phyloP scores from a whole-genome alignment of 2,797 vertebrate genomes.

The Acestrorhynchus altus region DNA sequence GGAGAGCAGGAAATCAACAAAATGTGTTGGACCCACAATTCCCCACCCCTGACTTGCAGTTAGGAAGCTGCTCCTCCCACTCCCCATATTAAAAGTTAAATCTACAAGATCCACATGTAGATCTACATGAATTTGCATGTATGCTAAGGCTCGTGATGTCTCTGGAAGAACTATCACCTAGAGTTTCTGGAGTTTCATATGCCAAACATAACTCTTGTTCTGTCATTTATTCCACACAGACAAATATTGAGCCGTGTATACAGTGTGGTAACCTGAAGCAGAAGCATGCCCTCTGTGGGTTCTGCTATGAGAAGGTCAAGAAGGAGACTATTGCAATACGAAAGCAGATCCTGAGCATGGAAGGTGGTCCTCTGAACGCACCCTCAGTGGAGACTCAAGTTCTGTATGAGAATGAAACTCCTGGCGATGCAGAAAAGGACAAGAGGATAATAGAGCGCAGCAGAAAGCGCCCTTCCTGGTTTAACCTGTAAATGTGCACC shows the following conservation, averaged over 20 bases:
- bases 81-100: no score
- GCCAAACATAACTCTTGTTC: not conserved
- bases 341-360: conserved; percentile 80
- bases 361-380: conserved; percentile 85
- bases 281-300: conserved; percentile 90
- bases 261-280: conserved; percentile 93
- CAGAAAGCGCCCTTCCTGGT: conserved; percentile 92
- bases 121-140: no score
- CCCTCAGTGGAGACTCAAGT: conserved; percentile 85
- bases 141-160: no score
- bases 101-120: no score
- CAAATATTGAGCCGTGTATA: conserved; percentile 87
- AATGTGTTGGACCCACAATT: no score
- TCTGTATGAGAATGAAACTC: conserved; percentile 86
- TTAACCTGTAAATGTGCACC: conserved; percentile 65
- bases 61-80: no score
- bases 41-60: no score
- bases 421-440: conserved; percentile 77
- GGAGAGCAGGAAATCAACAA: no score
- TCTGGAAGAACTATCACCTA: not conserved
- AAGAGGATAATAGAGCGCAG: conserved; percentile 89
- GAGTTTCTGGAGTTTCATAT: not conserved
- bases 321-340: conserved; percentile 84
- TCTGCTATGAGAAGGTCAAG: conserved; percentile 88
- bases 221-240: conserved; percentile 71